These are phyloP conservation scores for Catharus bicknelli DNA, from an alignment of 2,113 vertebrate species.

Conservation along the genomic window DNA sequence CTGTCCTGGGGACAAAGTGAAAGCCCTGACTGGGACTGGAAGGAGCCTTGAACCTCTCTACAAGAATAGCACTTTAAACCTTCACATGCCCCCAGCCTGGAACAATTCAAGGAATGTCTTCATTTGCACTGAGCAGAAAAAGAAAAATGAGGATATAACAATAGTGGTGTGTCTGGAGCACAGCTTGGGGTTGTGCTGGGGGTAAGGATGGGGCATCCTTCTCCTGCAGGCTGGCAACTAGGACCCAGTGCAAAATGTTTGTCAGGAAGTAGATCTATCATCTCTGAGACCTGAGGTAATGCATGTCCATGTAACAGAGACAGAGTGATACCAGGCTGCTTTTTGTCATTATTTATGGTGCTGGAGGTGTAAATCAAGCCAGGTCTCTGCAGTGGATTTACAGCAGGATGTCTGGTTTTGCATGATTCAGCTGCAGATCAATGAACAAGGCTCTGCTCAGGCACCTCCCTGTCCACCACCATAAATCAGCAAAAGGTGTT, in stretches of 20 bases:
- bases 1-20: not conserved
- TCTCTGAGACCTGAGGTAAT: conserved; percentile 32
- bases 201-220: not conserved
- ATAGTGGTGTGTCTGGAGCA: not conserved
- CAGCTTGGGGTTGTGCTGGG: not conserved
- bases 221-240: conserved; percentile 1
- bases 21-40: not conserved
- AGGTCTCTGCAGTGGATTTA: conserved; percentile 45
- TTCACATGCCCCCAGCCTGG: not conserved
- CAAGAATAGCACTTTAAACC: not conserved
- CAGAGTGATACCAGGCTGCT: not conserved
- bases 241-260: not conserved
- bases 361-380: conserved; percentile 34
- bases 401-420: conserved; percentile 35
- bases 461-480: conserved; percentile 20
- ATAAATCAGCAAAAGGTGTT: conserved; percentile 38
- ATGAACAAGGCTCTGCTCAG: conserved; percentile 38
- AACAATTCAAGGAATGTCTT: not conserved
- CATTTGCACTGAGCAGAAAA: not conserved
- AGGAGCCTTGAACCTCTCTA: not conserved
- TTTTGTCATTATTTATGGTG: conserved; percentile 44
- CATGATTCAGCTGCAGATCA: conserved; percentile 41
- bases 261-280: not conserved
- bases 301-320: not conserved
- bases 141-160: not conserved